Evolutionary conservation across 2,797 vertebrate genomes (phyloP).

Genomic region (Alauda arvensis): DNA sequence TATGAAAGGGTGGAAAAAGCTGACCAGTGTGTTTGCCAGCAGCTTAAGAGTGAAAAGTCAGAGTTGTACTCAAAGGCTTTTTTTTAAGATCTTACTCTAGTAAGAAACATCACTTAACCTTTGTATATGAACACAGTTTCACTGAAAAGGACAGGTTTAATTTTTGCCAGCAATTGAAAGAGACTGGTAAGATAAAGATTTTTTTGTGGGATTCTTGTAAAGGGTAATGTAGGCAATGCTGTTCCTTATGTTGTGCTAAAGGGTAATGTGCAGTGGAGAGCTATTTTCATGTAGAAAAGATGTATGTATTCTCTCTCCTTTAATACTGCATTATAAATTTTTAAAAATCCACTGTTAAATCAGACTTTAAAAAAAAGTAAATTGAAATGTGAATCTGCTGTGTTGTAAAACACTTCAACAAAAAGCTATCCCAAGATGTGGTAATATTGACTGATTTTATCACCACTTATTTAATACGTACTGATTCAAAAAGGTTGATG

Average conservation of each 20-base stretch:
- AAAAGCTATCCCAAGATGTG: neutral
- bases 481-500: neutral
- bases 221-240: neutral
- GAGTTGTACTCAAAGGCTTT: neutral
- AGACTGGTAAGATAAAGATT: neutral
- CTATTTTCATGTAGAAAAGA: neutral
- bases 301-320: neutral
- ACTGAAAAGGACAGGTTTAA: neutral
- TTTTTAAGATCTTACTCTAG: neutral
- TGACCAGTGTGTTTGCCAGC: neutral
- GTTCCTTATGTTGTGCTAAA: neutral
- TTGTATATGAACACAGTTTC: neutral
- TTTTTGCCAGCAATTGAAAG: neutral
- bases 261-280: neutral
- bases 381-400: neutral
- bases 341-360: neutral
- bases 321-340: neutral
- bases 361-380: neutral
- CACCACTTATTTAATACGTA: neutral
- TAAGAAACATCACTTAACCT: neutral
- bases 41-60: neutral
- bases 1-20: neutral
- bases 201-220: neutral
- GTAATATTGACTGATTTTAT: neutral
- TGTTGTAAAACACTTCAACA: neutral